Percentiles rank a stretch among this genome's conserved stretches.
Conservation (phyloP, 1,140 invertebrate genomes). For the Conus betulinus region DNA sequence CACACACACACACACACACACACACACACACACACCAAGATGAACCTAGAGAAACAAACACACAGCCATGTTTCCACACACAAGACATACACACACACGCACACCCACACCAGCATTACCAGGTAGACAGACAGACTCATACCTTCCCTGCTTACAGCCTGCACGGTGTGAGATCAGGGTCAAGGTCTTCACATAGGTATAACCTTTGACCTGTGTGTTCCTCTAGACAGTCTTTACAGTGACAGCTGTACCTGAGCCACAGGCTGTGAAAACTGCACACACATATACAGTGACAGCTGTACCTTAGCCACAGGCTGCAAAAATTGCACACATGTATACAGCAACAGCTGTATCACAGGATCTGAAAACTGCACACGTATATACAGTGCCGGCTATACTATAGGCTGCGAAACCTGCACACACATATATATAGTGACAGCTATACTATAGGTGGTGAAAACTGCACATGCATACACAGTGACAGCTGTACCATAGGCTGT, state of each 20-base stretch:
- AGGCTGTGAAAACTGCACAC: conserved; percentile 42
- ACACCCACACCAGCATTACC: neutral
- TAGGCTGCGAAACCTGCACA: neutral
- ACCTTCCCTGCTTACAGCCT: conserved; percentile 2
- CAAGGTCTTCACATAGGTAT: conserved; percentile 20
- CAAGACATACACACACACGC: no score
- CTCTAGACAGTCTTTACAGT: conserved; percentile 46
- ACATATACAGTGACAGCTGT: conserved; percentile 43
- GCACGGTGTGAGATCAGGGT: conserved; percentile 3
- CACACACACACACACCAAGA: neutral
- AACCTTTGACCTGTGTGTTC: conserved; percentile 46
- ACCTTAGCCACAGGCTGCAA: conserved; percentile 43
- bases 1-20: neutral
- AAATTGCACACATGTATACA: conserved; percentile 32
- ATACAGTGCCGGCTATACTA: neutral
- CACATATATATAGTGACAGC: no score
- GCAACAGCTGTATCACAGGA: conserved; percentile 49
- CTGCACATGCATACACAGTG: conserved; percentile 16
- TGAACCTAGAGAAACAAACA: no score
- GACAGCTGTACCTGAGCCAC: conserved; percentile 52
- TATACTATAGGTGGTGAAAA: no score
- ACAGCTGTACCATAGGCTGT: conserved; percentile 50
- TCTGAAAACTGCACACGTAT: conserved; percentile 38
- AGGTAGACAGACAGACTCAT: neutral
- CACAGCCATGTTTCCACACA: no score